Evolutionary conservation across 2,113 vertebrate species (phyloP), one percentile per base, ranked within the genome.

Genomic region (Eubucco bourcierii): DNA sequence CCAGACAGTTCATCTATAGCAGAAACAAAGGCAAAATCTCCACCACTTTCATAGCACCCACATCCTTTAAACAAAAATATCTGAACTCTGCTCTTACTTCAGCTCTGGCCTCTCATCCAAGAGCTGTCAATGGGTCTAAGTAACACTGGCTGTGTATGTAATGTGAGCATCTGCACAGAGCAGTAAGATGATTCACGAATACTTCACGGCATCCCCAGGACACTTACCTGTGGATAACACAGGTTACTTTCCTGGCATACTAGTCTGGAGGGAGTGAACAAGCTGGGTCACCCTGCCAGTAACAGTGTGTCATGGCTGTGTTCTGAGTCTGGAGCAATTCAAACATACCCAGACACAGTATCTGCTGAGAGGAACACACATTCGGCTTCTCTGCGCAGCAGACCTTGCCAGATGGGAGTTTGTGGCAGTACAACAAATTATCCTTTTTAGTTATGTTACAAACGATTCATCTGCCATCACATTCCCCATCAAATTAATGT

Each of bases 11-110:
- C 82, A 79, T 46, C 71, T 71, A 25, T 24, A 84, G 72, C 1
- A 74, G 76, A 90, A 91, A 94, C 76, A 91, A 93, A 84, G 73
- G 46, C 86, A 81, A 56, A 82, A 76, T 61, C 82, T 83, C 55
- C 47, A 83, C n/a, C 2, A 5, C 53, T 94, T 86, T 18, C 61
- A 88, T 90, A 61, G 67, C 82, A 31, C 50, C 55, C 75, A 71
- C 91, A 87, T 83, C 41, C 47, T 77, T 90, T 6, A 5, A 67
- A 78, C 44, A 46, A 85, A 56, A 64, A 47, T 61, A 53, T 15
- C 27, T 18, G 9, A 84, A 58, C 50, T 66, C 63, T 58, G 7
- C 52, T 59, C 46, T 66, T 41, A 46, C 58, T 90, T 88, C 75
- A 91, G 75, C 47, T 83, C 80, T 87, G 79, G 81, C 72, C 31